phyloP scores from a whole-genome alignment of 2,113 vertebrate genomes.

The Kryptolebias marmoratus region DNA sequence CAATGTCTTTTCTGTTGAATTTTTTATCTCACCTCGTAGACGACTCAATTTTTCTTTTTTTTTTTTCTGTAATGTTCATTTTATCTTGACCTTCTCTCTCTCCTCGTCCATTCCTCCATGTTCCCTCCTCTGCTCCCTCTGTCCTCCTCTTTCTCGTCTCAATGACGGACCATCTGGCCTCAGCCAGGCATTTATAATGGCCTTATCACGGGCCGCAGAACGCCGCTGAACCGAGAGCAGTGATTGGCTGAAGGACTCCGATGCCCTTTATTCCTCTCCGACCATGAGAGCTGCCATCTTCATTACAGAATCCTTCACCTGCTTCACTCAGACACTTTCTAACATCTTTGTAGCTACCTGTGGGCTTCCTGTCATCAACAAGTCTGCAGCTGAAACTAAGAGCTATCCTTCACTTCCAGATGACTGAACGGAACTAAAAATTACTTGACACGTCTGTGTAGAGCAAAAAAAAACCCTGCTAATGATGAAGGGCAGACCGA shows the following conservation, averaged over 20 bases:
- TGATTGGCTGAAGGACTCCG: constrained; percentile 48
- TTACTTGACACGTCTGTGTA: constrained; percentile 39
- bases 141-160: constrained; percentile 42
- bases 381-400: constrained; percentile 19
- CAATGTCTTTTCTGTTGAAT: no score
- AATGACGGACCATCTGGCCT: constrained; percentile 78
- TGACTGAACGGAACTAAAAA: constrained; percentile 46
- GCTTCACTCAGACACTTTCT: background rate
- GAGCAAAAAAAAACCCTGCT: constrained; percentile 32
- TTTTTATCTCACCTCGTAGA: background rate
- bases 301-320: constrained; percentile 3
- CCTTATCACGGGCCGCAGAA: constrained; percentile 70
- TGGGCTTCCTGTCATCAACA: constrained; percentile 21
- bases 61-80: background rate
- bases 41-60: constrained; percentile 7
- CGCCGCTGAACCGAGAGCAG: constrained; percentile 46
- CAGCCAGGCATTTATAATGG: constrained; percentile 78
- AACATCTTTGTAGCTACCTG: constrained; percentile 6
- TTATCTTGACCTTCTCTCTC: constrained; percentile 13
- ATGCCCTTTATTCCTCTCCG: constrained; percentile 30
- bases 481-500: constrained; percentile 61
- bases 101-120: constrained; percentile 14
- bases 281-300: constrained; percentile 16
- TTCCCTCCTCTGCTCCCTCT: constrained; percentile 21
- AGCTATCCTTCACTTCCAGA: constrained; percentile 14